phyloP scores from a whole-genome alignment of 2,888 invertebrate genomes.

The Scaptomyza flava region DNA sequence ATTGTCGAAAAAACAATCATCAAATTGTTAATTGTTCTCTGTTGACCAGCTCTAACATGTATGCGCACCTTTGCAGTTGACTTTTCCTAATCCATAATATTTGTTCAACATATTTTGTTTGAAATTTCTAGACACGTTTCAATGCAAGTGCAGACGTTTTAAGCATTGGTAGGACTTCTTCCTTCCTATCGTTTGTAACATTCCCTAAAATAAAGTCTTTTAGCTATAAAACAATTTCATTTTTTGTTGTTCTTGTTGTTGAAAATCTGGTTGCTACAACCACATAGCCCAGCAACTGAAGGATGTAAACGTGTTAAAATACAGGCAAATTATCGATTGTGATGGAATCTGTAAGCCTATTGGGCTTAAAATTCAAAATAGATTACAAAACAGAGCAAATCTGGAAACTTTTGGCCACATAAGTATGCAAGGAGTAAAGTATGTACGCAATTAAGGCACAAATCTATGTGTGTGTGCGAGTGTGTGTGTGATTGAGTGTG shows the following conservation, averaged over 20 bases:
- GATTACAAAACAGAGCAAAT: constrained; percentile 37
- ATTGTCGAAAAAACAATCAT: neutral
- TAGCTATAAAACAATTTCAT: constrained; percentile 1
- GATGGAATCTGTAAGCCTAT: constrained; percentile 38
- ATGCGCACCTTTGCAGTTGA: neutral
- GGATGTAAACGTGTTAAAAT: constrained; percentile 28
- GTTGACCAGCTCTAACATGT: neutral
- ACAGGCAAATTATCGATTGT: constrained; percentile 51
- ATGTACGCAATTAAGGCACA: constrained; percentile 55
- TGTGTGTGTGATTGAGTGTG: constrained; percentile 12
- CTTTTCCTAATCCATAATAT: neutral
- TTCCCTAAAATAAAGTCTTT: constrained; percentile 5
- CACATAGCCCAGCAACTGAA: neutral
- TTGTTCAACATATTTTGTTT: neutral
- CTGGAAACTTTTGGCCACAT: constrained; percentile 41
- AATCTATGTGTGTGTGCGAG: constrained; percentile 17
- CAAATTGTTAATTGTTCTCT: neutral
- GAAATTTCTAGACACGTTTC: neutral
- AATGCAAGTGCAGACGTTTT: neutral
- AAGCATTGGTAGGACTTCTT: neutral
- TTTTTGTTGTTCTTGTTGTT: neutral
- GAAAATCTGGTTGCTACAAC: constrained; percentile 7
- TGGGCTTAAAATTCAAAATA: constrained; percentile 47
- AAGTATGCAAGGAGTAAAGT: constrained; percentile 51
- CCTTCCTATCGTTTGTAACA: neutral